Conservation (phyloP, 2,888 invertebrate genomes). For the Rapana venosa region DNA sequence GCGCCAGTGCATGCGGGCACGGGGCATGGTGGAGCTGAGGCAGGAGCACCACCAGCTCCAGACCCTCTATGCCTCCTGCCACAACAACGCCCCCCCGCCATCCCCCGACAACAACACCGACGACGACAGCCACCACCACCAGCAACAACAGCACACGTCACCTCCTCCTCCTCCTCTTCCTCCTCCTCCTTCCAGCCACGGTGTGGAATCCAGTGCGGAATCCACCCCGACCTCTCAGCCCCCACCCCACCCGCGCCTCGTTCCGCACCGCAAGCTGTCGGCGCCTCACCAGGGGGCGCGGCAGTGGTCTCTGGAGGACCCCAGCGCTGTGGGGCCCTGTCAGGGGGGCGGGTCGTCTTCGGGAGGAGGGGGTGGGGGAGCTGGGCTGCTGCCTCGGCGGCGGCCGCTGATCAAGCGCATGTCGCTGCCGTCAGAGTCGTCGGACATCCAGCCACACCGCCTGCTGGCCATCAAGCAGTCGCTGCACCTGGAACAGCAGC, state of each 20-base stretch:
- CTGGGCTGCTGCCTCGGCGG: constrained; percentile 54
- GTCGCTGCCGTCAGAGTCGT: constrained; percentile 75
- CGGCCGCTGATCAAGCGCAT: constrained; percentile 75
- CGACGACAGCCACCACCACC: not conserved
- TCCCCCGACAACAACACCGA: constrained; percentile 48
- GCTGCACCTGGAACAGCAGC: constrained; percentile 70
- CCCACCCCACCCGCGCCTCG: constrained; percentile 35
- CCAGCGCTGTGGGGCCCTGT: constrained; percentile 24
- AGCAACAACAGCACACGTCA: not conserved
- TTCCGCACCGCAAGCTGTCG: constrained; percentile 54
- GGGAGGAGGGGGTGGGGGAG: not conserved
- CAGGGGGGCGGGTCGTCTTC: not conserved
- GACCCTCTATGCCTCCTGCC: constrained; percentile 53
- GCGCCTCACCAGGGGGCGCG: constrained; percentile 55
- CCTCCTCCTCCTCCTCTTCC: not conserved
- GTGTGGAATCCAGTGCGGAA: not conserved
- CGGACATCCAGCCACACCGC: constrained; percentile 76
- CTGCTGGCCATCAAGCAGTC: constrained; percentile 76
- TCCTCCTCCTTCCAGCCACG: not conserved
- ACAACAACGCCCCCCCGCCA: constrained; percentile 53
- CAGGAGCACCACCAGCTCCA: constrained; percentile 71
- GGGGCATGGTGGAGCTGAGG: constrained; percentile 89
- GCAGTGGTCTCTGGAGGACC: constrained; percentile 69
- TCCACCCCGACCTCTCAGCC: not conserved
- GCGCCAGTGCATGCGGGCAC: constrained; percentile 89